Evolutionary conservation across 2,113 vertebrate species (phyloP), one percentile per base, ranked within the genome.

Genomic region (Chaetops frenatus): DNA sequence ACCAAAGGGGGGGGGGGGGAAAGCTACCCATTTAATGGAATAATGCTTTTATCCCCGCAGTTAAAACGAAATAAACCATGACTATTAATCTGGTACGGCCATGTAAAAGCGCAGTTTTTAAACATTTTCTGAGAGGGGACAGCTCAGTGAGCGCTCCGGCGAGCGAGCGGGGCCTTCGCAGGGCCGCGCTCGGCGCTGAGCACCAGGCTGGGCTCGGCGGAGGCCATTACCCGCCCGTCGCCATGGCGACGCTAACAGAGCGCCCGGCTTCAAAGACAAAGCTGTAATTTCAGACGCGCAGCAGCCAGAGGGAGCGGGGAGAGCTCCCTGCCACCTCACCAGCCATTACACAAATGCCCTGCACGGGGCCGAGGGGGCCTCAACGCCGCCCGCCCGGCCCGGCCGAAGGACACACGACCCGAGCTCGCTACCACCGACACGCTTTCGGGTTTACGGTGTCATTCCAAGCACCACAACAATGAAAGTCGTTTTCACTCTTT

Each of bases 241-340:
- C 98, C 98, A 99, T 99, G 97, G 98, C 98, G 98, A 99, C 99
- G 84, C 97, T 98, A 98, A 98, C 97, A 96, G 98, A 98, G 97
- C 97, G 98, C 98, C 98, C 96, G 98, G 98, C 98, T 99, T 98
- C 98, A 99, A 99, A 99, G 99, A 98, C 98, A 98, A 98, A 98
- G 99, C 98, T 99, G 99, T 98, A 99, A 99, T 99, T 99, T 98
- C 99, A 99, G 98, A 98, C 98, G 98, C 98, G 98, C 98, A 98
- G 98, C 98, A 99, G 99, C 98, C 98, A 99, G 99, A 98, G 99
- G 99, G 98, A 99, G 99, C 98, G 98, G 98, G 98, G 98, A 98
- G 98, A 97, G 98, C 97, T 97, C 87, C 94, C 97, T 92, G 96
- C 96, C 98, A 97, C 97, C 98, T 97, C 96, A 98, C 96, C 97